Evolutionary conservation across 2,888 invertebrate genomes (phyloP), one percentile per base, ranked within the genome.

Genomic region (Halictus ligatus): DNA sequence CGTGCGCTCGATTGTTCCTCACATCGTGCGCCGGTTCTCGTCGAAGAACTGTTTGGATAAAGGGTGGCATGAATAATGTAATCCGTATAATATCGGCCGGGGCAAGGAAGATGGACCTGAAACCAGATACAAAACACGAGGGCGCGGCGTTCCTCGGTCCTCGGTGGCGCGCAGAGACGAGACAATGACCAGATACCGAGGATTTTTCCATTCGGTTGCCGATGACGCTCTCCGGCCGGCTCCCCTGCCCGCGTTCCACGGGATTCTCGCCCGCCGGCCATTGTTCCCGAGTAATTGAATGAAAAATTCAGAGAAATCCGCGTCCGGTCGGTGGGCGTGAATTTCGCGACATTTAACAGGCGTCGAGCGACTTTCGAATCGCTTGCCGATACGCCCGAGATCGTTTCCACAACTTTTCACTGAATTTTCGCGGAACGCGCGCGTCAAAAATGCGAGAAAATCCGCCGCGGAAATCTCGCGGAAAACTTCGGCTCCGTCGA

Each of bases 11-110:
- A 77, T 71, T 43, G 73, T 79, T 64, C 64, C 80, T 64, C 83
- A 80, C 43, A 74, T 72, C 76, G 69, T 64, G 75, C 78, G 75
- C 78, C 46, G 46, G 74, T 79, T 75, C 75, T 83, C 75, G 81
- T 82, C 72, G 83, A 78, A 80, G 85, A 80, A 85, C 80, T 71
- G 83, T 87, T 78, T 85, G 78, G 82, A 86, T 85, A 88, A 90
- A 89, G 89, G 85, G 82, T 84, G 83, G 81, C 89, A 91, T 91
- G 91, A 91, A 91, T 91, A 91, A 91, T 91, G 91, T 89, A 91
- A 89, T 87, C 81, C 86, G 90, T 87, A 90, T 85, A 89, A 90
- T 86, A 90, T 88, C 85, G 75, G 71, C 58, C 77, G 81, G 71
- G 71, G 67, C 75, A 75, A 77, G 67, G 75, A 82, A 80, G 71